Evolutionary conservation across 1,140 invertebrate species (phyloP), one percentile per base, ranked within the genome.

Genomic region (Drosophila busckii): DNA sequence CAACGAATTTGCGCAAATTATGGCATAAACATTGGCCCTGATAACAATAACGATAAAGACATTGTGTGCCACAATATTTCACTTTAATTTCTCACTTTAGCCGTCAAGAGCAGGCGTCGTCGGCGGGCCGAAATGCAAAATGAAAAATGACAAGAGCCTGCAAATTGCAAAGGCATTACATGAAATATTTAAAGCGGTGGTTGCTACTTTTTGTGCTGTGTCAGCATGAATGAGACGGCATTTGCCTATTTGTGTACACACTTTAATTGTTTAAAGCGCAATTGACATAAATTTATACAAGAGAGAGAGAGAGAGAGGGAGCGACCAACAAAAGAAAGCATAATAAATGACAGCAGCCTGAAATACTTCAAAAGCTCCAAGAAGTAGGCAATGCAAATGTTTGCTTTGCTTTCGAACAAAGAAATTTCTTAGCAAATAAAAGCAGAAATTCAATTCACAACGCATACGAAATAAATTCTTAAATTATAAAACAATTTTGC

Each of bases 151-250:
- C 68, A 80, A 68, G 37, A 59, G 50, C 52, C 45, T n/a, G 52
- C 59, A 58, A 75, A 75, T 70, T 75, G 70, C 70, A 69, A 75
- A 69, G 70, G 68, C 70, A 76, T 76, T 76, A 70, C 40, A 75
- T 75, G 49, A 58, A 76, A 76, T 75, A 76, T 75, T 76, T 49
- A 60, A 61, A 35, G 9, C 10, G 16, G 23, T n/a, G 32, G 38
- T 44, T 45, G 26, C 35, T 17, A 19, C 2, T 13, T 22, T 12
- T 40, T 38, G 17, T 13, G 28, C 28, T 45, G 31, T 45, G 28
- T 40, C 3, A 19, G 7, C 10, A 9, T 16, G 15, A 42, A 15
- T 28, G 15, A 15, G 25, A 8, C 4, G 6, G 37, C 44, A 62
- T 56, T 48, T 56, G 9, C 23, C 20, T 48, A 32, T 23, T 22